Percentiles rank a stretch among this genome's conserved stretches.
These are phyloP conservation scores for Channa argus DNA, from an alignment of 2,113 vertebrate species.

Conservation along the genomic window DNA sequence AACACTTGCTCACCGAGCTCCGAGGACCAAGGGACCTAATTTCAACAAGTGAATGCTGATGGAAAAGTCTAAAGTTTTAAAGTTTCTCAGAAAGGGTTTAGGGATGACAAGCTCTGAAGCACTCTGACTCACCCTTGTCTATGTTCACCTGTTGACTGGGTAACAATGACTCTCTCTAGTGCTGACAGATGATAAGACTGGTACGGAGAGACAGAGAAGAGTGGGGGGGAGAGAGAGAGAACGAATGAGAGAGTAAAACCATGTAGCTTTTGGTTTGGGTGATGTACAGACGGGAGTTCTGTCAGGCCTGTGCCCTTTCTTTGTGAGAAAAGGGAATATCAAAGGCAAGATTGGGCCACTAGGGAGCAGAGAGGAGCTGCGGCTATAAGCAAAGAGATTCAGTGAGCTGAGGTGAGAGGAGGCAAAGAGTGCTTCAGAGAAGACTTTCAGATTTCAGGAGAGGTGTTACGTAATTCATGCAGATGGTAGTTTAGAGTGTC, in stretches of 20 bases:
- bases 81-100: constrained; percentile 12
- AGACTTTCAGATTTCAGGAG: constrained; percentile 50
- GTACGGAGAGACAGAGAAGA: background rate
- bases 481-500: constrained; percentile 45
- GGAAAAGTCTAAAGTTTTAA: constrained; percentile 7
- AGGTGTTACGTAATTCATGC: constrained; percentile 48
- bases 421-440: constrained; percentile 37
- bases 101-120: constrained; percentile 20
- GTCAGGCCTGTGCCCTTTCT: constrained; percentile 34
- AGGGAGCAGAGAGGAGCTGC: constrained; percentile 36
- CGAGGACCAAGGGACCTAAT: background rate
- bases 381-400: constrained; percentile 45
- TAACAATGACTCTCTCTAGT: constrained; percentile 68
- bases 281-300: constrained; percentile 33
- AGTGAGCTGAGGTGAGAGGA: constrained; percentile 56
- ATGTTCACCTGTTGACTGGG: constrained; percentile 12
- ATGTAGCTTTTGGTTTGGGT: constrained; percentile 7
- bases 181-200: constrained; percentile 18
- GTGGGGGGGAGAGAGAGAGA: too few relatives aligned
- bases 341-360: constrained; percentile 41
- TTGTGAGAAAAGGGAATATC: constrained; percentile 50
- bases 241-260: background rate
- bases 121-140: constrained; percentile 15
- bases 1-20: background rate
- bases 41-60: background rate